These are phyloP conservation scores for Leucopsar rothschildi DNA, from an alignment of 2,113 vertebrate genomes.

Conservation along the genomic window DNA sequence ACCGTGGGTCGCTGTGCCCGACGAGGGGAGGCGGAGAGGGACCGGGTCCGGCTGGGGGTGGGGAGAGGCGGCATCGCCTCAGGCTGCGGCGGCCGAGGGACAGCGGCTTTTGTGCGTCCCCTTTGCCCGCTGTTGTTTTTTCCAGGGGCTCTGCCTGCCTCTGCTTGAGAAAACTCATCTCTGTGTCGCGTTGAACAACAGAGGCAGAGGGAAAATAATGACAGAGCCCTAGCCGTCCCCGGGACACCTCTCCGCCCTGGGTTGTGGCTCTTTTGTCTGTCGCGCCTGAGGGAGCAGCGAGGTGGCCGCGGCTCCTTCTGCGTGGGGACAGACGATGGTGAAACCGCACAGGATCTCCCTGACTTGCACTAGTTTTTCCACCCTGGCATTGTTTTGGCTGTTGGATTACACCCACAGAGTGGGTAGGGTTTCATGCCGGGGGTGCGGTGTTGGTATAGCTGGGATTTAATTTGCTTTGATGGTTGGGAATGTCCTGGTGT, in stretches of 20 bases:
- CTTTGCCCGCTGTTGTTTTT: neutral
- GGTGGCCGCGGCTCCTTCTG: neutral
- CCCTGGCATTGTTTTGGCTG: neutral
- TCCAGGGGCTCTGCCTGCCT: neutral
- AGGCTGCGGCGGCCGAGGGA: neutral
- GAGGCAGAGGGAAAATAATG: no score
- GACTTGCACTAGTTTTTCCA: neutral
- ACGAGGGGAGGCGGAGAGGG: neutral
- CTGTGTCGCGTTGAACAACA: neutral
- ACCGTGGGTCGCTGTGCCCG: neutral
- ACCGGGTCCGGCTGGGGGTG: neutral
- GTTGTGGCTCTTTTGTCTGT: conserved; percentile 25
- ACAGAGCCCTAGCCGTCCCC: neutral
- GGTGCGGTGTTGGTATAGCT: neutral
- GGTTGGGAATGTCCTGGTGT: neutral
- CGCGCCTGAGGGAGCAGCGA: neutral
- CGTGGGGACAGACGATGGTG: neutral
- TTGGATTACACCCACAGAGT: neutral
- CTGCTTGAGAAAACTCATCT: neutral
- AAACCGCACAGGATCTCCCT: neutral
- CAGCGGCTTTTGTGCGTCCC: neutral
- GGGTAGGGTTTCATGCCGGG: neutral
- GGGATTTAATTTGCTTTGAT: neutral
- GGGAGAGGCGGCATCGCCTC: neutral
- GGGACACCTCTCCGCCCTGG: no score